Conservation (phyloP, 2,888 invertebrate species). For the Mythimna loreyi region DNA sequence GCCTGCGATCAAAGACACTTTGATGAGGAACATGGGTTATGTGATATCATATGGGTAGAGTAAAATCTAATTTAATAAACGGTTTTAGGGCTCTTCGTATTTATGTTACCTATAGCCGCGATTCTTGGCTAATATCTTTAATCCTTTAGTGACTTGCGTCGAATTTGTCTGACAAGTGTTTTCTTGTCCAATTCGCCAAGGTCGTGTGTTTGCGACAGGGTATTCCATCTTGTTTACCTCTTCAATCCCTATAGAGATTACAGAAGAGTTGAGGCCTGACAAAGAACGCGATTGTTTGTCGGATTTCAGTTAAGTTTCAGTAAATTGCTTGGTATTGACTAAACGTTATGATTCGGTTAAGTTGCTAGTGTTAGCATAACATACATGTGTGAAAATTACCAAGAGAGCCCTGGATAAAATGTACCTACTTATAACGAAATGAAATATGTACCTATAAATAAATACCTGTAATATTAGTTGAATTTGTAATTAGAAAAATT, state of each 20-base stretch:
- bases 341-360: neutral
- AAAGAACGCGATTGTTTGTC: no score
- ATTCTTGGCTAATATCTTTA: neutral
- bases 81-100: neutral
- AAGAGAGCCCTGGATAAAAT: constrained; percentile 11
- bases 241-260: no score
- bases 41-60: constrained; percentile 95
- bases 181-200: no score
- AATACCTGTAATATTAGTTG: constrained; percentile 4
- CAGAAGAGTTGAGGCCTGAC: no score
- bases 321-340: no score
- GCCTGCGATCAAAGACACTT: constrained; percentile 96
- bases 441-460: neutral
- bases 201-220: no score
- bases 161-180: no score
- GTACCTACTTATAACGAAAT: constrained; percentile 8
- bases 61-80: constrained; percentile 1
- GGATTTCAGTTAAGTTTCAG: no score
- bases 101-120: neutral
- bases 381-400: neutral
- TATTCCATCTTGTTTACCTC: no score
- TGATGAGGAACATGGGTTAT: constrained; percentile 97
- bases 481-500: constrained; percentile 26
- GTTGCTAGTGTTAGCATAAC: neutral
- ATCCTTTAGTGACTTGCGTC: no score